Evolutionary conservation across 35 echinoderm and acorn worm genomes (phyloP).

Genomic region (Ptychodera flava): DNA sequence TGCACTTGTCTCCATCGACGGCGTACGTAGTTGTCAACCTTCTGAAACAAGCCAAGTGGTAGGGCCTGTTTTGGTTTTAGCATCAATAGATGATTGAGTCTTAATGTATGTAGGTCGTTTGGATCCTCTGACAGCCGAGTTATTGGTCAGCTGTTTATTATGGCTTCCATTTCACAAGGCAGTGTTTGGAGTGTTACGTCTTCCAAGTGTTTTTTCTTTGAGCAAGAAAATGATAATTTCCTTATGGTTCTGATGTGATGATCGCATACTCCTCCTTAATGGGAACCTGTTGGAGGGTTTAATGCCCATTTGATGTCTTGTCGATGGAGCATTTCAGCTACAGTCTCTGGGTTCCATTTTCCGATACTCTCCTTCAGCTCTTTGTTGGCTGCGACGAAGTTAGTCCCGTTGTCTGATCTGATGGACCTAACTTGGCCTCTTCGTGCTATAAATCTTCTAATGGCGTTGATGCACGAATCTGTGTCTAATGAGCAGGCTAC

Average conservation of each 20-base stretch:
- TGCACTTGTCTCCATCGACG: too few relatives aligned
- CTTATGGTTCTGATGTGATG: constrained; percentile 3
- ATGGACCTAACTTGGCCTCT: too few relatives aligned
- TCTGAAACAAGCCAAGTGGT: too few relatives aligned
- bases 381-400: too few relatives aligned
- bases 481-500: too few relatives aligned
- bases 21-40: too few relatives aligned
- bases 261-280: not conserved
- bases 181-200: not conserved
- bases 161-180: not conserved
- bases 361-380: too few relatives aligned
- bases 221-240: not conserved
- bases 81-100: too few relatives aligned
- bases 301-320: not conserved
- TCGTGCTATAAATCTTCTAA: too few relatives aligned
- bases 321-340: not conserved
- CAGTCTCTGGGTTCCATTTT: not conserved
- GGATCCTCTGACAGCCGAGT: not conserved
- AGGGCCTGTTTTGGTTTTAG: too few relatives aligned
- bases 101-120: not conserved
- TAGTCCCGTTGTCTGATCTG: too few relatives aligned
- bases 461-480: too few relatives aligned
- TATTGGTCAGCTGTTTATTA: constrained; percentile 8
- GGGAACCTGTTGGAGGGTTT: not conserved
- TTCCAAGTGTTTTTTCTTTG: not conserved